These are phyloP conservation scores for Cheilosia grossa DNA, from an alignment of 2,888 invertebrate genomes.

Conservation along the genomic window DNA sequence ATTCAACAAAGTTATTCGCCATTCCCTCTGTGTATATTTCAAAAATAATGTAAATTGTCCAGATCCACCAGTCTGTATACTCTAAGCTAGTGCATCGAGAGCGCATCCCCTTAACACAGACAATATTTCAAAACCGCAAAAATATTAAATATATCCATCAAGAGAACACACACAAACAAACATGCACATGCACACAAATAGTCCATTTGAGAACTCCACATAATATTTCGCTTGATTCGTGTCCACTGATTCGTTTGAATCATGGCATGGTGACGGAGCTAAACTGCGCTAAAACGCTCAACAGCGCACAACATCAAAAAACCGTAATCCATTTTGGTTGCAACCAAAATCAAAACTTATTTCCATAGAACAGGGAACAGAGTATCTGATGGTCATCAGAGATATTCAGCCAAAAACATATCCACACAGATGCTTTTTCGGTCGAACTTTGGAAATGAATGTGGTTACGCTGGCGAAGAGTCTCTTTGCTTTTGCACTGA, in stretches of 20 bases:
- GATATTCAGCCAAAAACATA: conserved; percentile 24
- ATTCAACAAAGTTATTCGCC: conserved; percentile 22
- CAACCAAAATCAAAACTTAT: conserved; percentile 69
- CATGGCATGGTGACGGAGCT: conserved; percentile 17
- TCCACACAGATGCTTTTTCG: conserved; percentile 20
- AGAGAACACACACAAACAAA: neutral
- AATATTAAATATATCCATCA: conserved; percentile 17
- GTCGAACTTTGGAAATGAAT: conserved; percentile 47
- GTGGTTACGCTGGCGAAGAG: conserved; percentile 16
- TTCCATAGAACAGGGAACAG: conserved; percentile 17
- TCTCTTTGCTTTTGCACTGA: conserved; percentile 48
- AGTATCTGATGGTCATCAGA: neutral
- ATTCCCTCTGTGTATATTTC: neutral
- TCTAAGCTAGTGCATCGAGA: neutral
- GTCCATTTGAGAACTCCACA: neutral
- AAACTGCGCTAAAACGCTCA: conserved; percentile 15
- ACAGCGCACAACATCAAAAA: conserved; percentile 33
- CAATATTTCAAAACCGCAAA: conserved; percentile 9
- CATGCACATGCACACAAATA: neutral
- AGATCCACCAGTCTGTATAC: neutral
- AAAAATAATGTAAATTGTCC: neutral
- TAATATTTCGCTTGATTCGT: conserved; percentile 26
- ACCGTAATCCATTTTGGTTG: conserved; percentile 67
- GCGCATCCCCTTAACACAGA: neutral
- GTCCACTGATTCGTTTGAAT: conserved; percentile 38